Conservation (phyloP, 2,888 invertebrate species). For the Prenolepis imparis region DNA sequence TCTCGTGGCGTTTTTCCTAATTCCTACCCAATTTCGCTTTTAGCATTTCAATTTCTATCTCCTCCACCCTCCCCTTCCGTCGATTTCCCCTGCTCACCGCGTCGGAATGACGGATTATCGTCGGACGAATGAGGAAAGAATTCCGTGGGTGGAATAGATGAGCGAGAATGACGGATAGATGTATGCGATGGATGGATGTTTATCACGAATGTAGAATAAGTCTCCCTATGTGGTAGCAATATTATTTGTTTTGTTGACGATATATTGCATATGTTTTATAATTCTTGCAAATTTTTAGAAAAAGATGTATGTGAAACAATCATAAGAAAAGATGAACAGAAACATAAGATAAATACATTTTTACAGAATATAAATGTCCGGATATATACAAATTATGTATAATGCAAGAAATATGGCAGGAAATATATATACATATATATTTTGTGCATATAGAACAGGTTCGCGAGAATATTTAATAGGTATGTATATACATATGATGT, state of each 20-base stretch:
- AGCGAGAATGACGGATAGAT: conserved; percentile 43
- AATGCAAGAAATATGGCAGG: not conserved
- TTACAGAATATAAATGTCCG: not conserved
- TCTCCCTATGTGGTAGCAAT: not conserved
- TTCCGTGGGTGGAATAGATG: conserved; percentile 14
- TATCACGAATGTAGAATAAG: conserved; percentile 17
- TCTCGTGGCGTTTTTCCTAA: conserved; percentile 81
- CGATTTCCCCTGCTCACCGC: conserved; percentile 8
- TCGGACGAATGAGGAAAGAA: conserved; percentile 33
- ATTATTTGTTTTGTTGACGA: not conserved
- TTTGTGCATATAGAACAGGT: not conserved
- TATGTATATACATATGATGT: not conserved
- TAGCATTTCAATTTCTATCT: conserved; percentile 85
- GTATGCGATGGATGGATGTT: conserved; percentile 8
- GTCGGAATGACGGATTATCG: conserved; percentile 62
- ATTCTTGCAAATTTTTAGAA: not conserved
- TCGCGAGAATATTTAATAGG: not conserved
- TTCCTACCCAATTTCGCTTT: conserved; percentile 85
- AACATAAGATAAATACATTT: not conserved
- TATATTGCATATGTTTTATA: not conserved
- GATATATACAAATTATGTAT: not conserved
- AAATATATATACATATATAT: not conserved
- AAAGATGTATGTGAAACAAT: not conserved
- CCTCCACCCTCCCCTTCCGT: not conserved
- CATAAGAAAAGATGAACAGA: not conserved